These are phyloP conservation scores for Holacanthella duospinosa DNA, from an alignment of 2,888 invertebrate genomes.

Conservation along the genomic window DNA sequence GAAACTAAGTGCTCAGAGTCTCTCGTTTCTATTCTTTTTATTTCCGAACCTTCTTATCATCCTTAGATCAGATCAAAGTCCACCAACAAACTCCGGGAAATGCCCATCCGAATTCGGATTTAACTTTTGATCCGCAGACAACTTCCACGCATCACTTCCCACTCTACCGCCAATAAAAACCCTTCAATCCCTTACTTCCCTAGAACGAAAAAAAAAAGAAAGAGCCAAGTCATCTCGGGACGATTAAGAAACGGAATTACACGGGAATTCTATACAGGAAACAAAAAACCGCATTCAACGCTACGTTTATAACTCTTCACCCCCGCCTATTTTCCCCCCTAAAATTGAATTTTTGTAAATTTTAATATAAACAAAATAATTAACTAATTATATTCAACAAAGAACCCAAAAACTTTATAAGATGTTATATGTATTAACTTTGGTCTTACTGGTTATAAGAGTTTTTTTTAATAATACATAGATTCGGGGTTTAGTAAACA, in stretches of 20 bases:
- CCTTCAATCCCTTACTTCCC: neutral
- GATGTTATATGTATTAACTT: too few relatives aligned
- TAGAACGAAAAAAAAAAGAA: neutral
- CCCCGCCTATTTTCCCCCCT: too few relatives aligned
- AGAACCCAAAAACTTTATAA: too few relatives aligned
- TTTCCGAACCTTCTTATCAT: constrained; percentile 15
- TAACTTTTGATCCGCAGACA: constrained; percentile 2
- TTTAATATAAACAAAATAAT: too few relatives aligned
- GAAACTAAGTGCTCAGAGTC: constrained; percentile 8
- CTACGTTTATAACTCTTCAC: too few relatives aligned
- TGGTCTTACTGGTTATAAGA: too few relatives aligned
- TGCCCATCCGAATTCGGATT: neutral
- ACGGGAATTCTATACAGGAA: too few relatives aligned
- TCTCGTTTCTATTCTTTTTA: constrained; percentile 14
- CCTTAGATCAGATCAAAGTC: constrained; percentile 8
- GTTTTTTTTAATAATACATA: too few relatives aligned
- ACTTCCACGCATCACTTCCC: neutral
- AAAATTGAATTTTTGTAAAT: too few relatives aligned
- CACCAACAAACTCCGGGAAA: constrained; percentile 2
- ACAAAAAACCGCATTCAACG: too few relatives aligned
- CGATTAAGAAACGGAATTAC: neutral
- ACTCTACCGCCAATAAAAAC: neutral
- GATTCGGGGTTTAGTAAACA: too few relatives aligned
- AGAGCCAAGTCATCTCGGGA: neutral
- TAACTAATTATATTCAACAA: too few relatives aligned